A percentile compares a stretch with the other conserved stretches of the same genome.
Evolutionary conservation across 1,140 invertebrate genomes (phyloP).

Genomic region (Lanistes nyassanus): DNA sequence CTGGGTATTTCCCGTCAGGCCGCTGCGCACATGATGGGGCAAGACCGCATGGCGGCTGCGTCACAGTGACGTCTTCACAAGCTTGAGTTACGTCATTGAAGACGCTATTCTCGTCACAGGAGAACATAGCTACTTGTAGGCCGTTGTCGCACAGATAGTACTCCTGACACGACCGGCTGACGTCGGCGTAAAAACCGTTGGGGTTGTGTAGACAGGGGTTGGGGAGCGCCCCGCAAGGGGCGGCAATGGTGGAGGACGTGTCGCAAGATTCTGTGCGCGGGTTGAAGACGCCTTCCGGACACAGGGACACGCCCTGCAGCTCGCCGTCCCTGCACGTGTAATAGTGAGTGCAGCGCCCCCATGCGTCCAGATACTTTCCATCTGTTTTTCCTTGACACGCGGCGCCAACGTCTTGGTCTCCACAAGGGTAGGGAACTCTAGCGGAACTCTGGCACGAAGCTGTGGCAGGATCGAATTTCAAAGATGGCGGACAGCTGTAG

Average conservation of each 20-base stretch:
- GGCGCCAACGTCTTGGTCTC: constrained; percentile 25
- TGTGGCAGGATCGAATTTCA: constrained; percentile 33
- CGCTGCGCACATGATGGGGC: constrained; percentile 13
- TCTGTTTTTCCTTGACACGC: constrained; percentile 26
- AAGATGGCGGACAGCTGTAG: constrained; percentile 24
- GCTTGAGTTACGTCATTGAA: constrained; percentile 13
- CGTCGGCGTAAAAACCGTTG: constrained; percentile 27
- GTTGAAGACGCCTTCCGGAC: constrained; percentile 35
- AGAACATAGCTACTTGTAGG: constrained; percentile 20
- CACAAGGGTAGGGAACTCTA: constrained; percentile 35
- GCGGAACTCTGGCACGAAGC: constrained; percentile 19
- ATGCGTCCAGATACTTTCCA: constrained; percentile 32
- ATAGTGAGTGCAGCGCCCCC: constrained; percentile 39
- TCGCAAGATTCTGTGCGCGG: constrained; percentile 27
- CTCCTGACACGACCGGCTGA: neutral
- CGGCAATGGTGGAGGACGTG: constrained; percentile 1
- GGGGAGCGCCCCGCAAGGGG: constrained; percentile 28
- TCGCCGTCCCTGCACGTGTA: constrained; percentile 25
- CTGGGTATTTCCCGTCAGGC: constrained; percentile 25
- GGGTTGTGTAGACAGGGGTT: constrained; percentile 28
- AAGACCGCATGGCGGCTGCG: constrained; percentile 13
- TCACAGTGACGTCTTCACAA: constrained; percentile 18
- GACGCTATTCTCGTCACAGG: constrained; percentile 12
- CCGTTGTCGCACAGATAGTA: constrained; percentile 30
- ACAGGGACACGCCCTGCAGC: constrained; percentile 31